These are phyloP conservation scores for Microhierax caerulescens DNA, from an alignment of 2,797 vertebrate genomes.

Conservation along the genomic window DNA sequence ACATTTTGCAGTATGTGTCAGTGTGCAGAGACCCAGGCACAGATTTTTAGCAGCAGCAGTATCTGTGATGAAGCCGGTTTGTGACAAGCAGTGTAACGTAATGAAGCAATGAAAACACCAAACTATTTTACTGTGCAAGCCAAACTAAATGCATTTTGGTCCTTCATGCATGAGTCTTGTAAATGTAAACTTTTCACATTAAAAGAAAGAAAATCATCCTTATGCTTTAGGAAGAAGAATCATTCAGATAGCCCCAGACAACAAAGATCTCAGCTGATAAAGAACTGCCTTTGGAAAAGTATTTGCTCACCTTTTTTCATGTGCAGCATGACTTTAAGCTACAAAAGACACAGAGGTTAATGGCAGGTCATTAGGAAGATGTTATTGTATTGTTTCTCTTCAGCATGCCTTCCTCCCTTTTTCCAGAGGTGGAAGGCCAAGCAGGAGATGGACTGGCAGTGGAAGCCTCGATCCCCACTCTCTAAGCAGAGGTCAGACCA, in stretches of 20 bases:
- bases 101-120: not conserved
- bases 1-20: not conserved
- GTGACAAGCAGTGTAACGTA: not conserved
- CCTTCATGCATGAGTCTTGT: not conserved
- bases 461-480: not conserved
- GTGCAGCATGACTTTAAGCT: not conserved
- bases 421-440: not conserved
- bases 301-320: not conserved
- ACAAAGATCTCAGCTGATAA: not conserved
- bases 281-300: conserved; percentile 10
- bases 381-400: not conserved
- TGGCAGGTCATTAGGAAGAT: not conserved
- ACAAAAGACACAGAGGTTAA: not conserved
- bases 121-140: not conserved
- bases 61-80: not conserved
- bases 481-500: not conserved
- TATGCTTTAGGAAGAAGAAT: not conserved
- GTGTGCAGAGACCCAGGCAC: not conserved
- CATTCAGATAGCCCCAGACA: conserved; percentile 43
- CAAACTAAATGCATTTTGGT: not conserved
- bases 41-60: not conserved
- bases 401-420: not conserved
- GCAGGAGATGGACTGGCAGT: not conserved
- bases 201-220: not conserved
- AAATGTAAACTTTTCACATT: not conserved